phyloP scores from a whole-genome alignment of 2,888 invertebrate species.

The Eupithecia insigniata region DNA sequence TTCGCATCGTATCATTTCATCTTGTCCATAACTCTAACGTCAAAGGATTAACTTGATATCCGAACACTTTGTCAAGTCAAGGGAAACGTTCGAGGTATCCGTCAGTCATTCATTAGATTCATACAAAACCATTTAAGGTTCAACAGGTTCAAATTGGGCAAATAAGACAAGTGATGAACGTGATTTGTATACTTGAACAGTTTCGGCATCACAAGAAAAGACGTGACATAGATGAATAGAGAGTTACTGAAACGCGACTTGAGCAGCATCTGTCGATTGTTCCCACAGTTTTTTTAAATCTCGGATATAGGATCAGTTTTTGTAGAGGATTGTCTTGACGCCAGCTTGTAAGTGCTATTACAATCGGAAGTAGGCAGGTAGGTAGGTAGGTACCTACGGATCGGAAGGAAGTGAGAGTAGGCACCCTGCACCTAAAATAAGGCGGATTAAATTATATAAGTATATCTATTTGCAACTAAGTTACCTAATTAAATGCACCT shows the following conservation, averaged over 20 bases:
- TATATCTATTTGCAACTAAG: background rate
- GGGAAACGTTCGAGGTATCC: background rate
- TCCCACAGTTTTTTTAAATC: conserved; percentile 65
- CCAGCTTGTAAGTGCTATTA: conserved; percentile 14
- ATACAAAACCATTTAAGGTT: background rate
- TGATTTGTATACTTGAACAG: background rate
- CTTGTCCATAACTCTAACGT: background rate
- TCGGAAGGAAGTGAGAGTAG: conserved; percentile 14
- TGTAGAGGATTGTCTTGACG: conserved; percentile 41
- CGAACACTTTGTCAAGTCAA: background rate
- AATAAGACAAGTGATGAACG: background rate
- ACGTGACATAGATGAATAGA: conserved; percentile 6
- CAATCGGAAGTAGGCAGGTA: conserved; percentile 29
- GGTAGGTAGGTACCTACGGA: background rate
- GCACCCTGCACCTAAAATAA: background rate
- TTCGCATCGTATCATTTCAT: background rate
- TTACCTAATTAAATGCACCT: background rate
- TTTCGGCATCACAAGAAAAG: background rate
- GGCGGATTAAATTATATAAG: background rate
- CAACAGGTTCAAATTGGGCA: background rate
- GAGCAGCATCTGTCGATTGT: conserved; percentile 68
- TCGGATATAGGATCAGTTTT: conserved; percentile 48
- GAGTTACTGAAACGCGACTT: conserved; percentile 1
- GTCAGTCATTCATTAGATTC: background rate
- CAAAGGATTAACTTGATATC: too few relatives aligned